A percentile compares a stretch with the other conserved stretches of the same genome.
Conservation (phyloP, 2,888 invertebrate species). For the Dysmachus trigonus region DNA sequence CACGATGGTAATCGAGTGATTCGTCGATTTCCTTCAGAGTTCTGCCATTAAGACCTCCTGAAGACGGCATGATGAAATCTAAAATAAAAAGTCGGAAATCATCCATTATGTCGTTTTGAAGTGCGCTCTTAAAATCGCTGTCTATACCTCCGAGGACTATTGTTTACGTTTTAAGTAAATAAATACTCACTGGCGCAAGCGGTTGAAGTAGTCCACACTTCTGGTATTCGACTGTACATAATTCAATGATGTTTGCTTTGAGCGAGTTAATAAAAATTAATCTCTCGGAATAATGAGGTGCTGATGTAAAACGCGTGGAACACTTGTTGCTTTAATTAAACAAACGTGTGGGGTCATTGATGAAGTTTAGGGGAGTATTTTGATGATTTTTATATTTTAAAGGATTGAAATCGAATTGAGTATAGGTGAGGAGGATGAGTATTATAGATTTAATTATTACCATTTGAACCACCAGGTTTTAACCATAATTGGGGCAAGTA, state of each 20-base stretch:
- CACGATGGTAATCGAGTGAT: not conserved
- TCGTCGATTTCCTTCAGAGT: not conserved
- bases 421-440: too few species aligned
- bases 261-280: not conserved
- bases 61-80: not conserved
- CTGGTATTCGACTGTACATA: not conserved
- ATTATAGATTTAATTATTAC: too few species aligned
- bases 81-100: not conserved
- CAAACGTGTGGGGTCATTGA: not conserved
- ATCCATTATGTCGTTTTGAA: not conserved
- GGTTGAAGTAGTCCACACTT: not conserved
- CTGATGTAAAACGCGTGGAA: not conserved
- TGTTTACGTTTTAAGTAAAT: not conserved
- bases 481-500: too few species aligned
- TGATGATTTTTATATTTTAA: not conserved
- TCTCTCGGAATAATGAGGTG: not conserved
- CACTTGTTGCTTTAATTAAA: not conserved
- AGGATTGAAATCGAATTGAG: not conserved
- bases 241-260: not conserved
- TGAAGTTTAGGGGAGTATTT: not conserved
- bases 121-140: not conserved
- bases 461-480: too few species aligned
- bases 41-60: not conserved
- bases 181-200: not conserved
- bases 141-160: not conserved